Percentiles rank a stretch among this genome's conserved stretches.
Conservation (phyloP, 2,888 invertebrate genomes). For the Drosophila gaucha region DNA sequence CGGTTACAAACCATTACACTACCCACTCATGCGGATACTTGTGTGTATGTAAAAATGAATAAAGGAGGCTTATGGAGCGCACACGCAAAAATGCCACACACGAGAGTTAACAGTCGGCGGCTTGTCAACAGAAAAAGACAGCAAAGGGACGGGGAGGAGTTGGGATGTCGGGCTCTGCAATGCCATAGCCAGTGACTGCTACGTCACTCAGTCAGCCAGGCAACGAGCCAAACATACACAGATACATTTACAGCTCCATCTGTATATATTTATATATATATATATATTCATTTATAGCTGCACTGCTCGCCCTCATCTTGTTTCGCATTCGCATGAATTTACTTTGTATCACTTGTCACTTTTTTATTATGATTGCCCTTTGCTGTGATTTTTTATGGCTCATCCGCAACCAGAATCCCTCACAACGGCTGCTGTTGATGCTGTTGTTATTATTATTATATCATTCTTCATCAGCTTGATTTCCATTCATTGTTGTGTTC, state of each 20-base stretch:
- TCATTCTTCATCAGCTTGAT: conserved; percentile 80
- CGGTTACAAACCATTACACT: conserved; percentile 69
- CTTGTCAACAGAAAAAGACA: conserved; percentile 47
- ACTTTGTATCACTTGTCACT: conserved; percentile 82
- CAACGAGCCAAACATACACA: conserved; percentile 37
- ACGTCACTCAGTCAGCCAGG: conserved; percentile 28
- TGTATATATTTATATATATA: not conserved
- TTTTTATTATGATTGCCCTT: conserved; percentile 72
- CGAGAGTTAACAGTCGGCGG: conserved; percentile 43
- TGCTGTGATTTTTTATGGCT: conserved; percentile 75
- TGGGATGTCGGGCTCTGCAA: conserved; percentile 10
- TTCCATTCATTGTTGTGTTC: conserved; percentile 79
- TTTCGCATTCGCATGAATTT: conserved; percentile 79
- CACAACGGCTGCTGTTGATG: conserved; percentile 25
- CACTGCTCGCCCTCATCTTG: conserved; percentile 45
- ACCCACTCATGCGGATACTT: conserved; percentile 35
- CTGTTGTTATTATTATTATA: conserved; percentile 73
- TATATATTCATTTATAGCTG: conserved; percentile 62
- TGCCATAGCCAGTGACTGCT: conserved; percentile 17
- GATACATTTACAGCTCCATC: conserved; percentile 21
- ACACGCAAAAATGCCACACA: conserved; percentile 60
- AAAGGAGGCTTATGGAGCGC: conserved; percentile 62
- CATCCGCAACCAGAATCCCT: conserved; percentile 54
- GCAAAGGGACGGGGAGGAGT: not conserved
- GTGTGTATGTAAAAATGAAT: conserved; percentile 12